These are phyloP conservation scores for Papilio helenus DNA, from an alignment of 1,140 invertebrate genomes.

Conservation along the genomic window DNA sequence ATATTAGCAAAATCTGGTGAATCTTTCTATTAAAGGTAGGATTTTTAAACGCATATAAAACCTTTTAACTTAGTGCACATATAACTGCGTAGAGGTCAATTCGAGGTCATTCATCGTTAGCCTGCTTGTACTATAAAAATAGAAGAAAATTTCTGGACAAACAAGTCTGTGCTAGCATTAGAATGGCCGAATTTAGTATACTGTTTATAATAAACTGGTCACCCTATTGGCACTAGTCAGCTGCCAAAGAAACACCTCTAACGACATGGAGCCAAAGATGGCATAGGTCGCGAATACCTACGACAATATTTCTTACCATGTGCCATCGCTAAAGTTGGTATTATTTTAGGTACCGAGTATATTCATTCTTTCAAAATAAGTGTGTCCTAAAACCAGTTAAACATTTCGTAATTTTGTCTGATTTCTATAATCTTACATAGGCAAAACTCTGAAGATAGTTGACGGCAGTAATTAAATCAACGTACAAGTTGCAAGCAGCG, in stretches of 20 bases:
- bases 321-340: not conserved
- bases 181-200: not conserved
- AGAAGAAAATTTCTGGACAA: no score
- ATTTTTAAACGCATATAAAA: no score
- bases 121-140: no score
- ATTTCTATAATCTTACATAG: no score
- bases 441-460: not conserved
- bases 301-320: not conserved
- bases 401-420: not conserved
- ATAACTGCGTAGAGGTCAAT: not conserved
- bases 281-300: not conserved
- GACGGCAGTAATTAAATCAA: not conserved
- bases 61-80: not conserved
- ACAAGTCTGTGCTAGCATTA: not conserved
- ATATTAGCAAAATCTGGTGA: not conserved
- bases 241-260: constrained; percentile 15
- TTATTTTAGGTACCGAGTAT: not conserved
- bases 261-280: constrained; percentile 15
- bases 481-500: not conserved
- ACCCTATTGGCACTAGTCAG: not conserved
- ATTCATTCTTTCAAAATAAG: not conserved
- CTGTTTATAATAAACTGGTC: not conserved
- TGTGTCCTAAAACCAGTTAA: not conserved
- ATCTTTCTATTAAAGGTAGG: not conserved
- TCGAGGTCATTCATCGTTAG: no score